Conservation (phyloP, 2,888 invertebrate species). For the Pachycephus smyrnensis region DNA sequence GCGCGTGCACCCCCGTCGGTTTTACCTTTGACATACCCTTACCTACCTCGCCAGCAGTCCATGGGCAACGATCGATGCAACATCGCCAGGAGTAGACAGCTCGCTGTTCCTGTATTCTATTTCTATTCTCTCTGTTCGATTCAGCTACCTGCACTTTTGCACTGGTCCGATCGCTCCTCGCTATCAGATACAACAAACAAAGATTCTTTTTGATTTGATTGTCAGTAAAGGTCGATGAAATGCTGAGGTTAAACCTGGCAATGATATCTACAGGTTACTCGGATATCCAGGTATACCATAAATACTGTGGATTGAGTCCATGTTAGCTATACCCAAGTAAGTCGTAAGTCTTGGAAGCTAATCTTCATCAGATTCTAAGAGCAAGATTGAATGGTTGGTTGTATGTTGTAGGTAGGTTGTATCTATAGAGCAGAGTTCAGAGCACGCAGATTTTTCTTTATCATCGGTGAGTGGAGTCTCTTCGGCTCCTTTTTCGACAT, state of each 20-base stretch:
- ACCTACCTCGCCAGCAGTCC: constrained; percentile 30
- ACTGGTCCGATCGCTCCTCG: background rate
- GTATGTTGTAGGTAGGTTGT: background rate
- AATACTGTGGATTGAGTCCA: background rate
- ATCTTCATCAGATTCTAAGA: background rate
- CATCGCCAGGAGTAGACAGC: constrained; percentile 3
- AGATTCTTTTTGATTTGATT: background rate
- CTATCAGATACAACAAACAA: background rate
- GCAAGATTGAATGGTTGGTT: background rate
- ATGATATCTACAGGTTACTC: background rate
- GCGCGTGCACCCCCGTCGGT: constrained; percentile 10
- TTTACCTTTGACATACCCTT: constrained; percentile 46
- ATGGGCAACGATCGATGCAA: constrained; percentile 39
- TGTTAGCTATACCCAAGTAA: background rate
- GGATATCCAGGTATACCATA: background rate
- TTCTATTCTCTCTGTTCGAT: background rate
- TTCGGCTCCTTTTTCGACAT: background rate
- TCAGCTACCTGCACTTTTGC: background rate
- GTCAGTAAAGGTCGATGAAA: background rate
- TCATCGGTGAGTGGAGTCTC: background rate
- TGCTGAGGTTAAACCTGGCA: background rate
- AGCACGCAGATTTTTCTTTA: background rate
- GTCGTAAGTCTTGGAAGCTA: background rate
- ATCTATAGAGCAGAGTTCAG: background rate
- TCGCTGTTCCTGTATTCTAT: background rate